phyloP scores from a whole-genome alignment of 1,140 invertebrate genomes.

The Thaumetopoea pityocampa region DNA sequence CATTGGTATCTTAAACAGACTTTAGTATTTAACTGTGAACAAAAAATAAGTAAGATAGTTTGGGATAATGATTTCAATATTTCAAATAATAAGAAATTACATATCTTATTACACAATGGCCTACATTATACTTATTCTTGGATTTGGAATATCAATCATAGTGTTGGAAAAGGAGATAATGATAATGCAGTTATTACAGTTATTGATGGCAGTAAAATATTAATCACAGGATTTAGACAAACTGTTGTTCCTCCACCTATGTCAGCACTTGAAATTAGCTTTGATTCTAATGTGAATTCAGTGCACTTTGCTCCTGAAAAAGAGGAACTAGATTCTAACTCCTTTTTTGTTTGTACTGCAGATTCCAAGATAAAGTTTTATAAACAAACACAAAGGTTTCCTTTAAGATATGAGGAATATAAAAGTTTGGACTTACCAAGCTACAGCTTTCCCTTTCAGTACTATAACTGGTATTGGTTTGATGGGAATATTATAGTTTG shows the following conservation, averaged over 20 bases:
- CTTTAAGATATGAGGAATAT: constrained; percentile 40
- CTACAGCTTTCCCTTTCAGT: constrained; percentile 50
- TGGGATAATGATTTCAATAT: constrained; percentile 80
- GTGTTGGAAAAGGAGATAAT: constrained; percentile 59
- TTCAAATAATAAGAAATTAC: constrained; percentile 76
- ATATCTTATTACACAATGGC: constrained; percentile 77
- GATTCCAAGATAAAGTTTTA: constrained; percentile 46
- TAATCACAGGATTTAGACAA: constrained; percentile 84
- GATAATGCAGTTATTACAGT: constrained; percentile 83
- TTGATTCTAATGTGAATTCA: constrained; percentile 77
- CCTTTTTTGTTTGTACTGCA: constrained; percentile 50
- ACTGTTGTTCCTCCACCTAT: constrained; percentile 90
- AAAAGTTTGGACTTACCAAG: constrained; percentile 32
- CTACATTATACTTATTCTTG: constrained; percentile 78
- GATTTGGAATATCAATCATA: constrained; percentile 78
- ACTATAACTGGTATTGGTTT: constrained; percentile 60
- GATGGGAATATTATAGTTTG: constrained; percentile 35
- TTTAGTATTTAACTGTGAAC: constrained; percentile 71
- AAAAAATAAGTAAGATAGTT: constrained; percentile 71
- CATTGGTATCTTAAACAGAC: constrained; percentile 94
- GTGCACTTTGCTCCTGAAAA: constrained; percentile 77
- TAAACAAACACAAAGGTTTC: constrained; percentile 45
- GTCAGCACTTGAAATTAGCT: constrained; percentile 79
- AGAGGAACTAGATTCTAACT: constrained; percentile 55
- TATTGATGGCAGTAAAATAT: constrained; percentile 85